Evolutionary conservation across 2,888 invertebrate genomes (phyloP).

Genomic region (Drosophila yooni): DNA sequence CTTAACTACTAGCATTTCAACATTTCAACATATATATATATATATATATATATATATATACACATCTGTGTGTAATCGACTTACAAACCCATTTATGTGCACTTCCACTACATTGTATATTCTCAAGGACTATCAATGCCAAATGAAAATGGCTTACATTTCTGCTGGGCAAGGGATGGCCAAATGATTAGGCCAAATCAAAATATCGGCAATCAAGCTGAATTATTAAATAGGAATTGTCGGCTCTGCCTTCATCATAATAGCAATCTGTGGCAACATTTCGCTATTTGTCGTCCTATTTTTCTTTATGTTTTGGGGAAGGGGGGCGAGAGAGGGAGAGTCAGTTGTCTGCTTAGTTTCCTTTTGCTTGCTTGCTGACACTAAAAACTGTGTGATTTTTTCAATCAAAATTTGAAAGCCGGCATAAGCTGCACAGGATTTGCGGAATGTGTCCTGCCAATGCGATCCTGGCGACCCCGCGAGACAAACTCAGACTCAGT

Average conservation of each 20-base stretch:
- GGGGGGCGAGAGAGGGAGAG: neutral
- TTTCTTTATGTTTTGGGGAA: neutral
- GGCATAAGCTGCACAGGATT: slow-evolving; percentile 76
- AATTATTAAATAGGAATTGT: slow-evolving; percentile 59
- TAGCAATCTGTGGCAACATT: slow-evolving; percentile 67
- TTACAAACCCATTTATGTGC: neutral
- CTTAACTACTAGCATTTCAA: neutral
- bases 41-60: neutral
- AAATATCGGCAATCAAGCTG: slow-evolving; percentile 58
- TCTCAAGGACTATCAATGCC: slow-evolving; percentile 11
- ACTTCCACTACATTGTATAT: neutral
- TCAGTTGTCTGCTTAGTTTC: slow-evolving; percentile 39
- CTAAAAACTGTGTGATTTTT: slow-evolving; percentile 65
- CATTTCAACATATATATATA: neutral
- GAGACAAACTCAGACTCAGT: slow-evolving; percentile 14
- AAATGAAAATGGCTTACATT: slow-evolving; percentile 20
- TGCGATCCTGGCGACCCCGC: slow-evolving; percentile 51
- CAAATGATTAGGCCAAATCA: slow-evolving; percentile 60
- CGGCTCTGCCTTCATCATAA: slow-evolving; percentile 44
- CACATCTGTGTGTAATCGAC: neutral
- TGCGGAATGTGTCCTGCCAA: slow-evolving; percentile 66
- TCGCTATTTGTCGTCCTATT: slow-evolving; percentile 69
- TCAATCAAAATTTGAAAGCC: slow-evolving; percentile 81
- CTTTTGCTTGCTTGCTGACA: slow-evolving; percentile 37
- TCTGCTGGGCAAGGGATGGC: slow-evolving; percentile 27